Base-by-base conservation (phyloP, 2,113 vertebrate genomes). In the Myodes glareolus region DNA sequence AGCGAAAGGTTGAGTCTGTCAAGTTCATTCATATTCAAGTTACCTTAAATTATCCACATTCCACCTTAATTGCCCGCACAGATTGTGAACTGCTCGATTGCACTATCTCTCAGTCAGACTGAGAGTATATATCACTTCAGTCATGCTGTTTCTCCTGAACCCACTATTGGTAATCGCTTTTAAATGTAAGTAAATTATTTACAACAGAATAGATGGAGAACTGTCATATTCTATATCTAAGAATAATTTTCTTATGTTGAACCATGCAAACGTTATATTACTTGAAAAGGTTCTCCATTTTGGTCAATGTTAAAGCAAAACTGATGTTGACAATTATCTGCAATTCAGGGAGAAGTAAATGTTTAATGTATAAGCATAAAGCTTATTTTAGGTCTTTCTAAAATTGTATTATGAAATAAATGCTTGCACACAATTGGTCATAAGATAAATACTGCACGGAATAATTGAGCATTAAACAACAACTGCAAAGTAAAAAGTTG, bases 1-100 rank as follows among this genome's bases (percentile, higher is more conserved):
- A 33, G 39, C 85, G 84, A 96, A 94, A 98, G 55, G 36, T 96
- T 7, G 58, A 89, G 86, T 45, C 39, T 97, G 82, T 96, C 84
- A 97, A 92, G 9, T 97, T 90, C 67, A 94, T 98, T 98, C 87
- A 73, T 90, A 96, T 95, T 90, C 81, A 91, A 78, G 36, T 91
- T 91, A 12, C 95, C 50, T 95, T 95, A 97, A 97, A 97, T 98
- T 96, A 45, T 85, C 87, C 78, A 11, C 50, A 91, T 85, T 70
- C 23, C n/a, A 96, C 58, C n/a, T 97, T 84, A 90, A 97, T 98
- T 96, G 33, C 88, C 72, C 91, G 68, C 3, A 65, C 92, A 91
- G 67, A 29, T n/a, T 90, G 73, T 47, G 14, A 88, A 94, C 39
- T 45, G 2, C 14, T 75, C 16, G 95, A 80, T 96, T 36, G 19